Base-by-base conservation (phyloP, 2,113 vertebrate genomes). In the Sciurus niger region DNA sequence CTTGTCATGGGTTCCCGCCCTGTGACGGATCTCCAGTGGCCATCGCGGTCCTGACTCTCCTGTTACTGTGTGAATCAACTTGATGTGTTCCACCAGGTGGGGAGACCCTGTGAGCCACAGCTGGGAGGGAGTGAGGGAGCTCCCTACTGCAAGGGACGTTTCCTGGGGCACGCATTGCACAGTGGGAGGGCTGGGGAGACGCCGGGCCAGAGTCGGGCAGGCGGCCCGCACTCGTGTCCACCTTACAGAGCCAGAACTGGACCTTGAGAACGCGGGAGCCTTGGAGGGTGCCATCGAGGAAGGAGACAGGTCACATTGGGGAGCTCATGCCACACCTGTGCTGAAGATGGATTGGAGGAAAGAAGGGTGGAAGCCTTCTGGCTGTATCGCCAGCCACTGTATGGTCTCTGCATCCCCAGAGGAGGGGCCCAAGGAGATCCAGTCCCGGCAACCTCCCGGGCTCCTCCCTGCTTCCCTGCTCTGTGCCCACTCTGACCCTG, bases 321-420 rank as follows among this genome's bases (percentile, higher is more conserved):
- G 14, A 34, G 18, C 14, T 53, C 24, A 3, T 14, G 46, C 14
- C 55, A 28, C 30, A 0, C 7, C 4, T 4, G 14, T 10, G 55
- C 30, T 14, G 74, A 32, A n/a, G 8, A 4, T 25, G 40, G 32
- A 18, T 2, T 17, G 34, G 60, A 30, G 72, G 70, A 58, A 6
- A 92, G 17, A n/a, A 4, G 30, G 78, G 2, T 28, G 40, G 46
- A 32, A 11, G 46, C 37, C 25, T 40, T 40, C 40, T 40, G 40
- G 40, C 40, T 10, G 4, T 18, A 24, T 20, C 16, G 40, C 37
- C 24, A 88, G 55, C 20, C 9, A 30, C 17, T 2, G 48, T 0
- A 0, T 0, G 4, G 84, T 34, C 76, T 43, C 6, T 1, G 32
- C 37, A 4, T 51, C 13, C 25, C 4, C 10, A 1, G 8, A 28